Evolutionary conservation across 2,113 vertebrate species (phyloP).

Genomic region (Engraulis encrasicolus): DNA sequence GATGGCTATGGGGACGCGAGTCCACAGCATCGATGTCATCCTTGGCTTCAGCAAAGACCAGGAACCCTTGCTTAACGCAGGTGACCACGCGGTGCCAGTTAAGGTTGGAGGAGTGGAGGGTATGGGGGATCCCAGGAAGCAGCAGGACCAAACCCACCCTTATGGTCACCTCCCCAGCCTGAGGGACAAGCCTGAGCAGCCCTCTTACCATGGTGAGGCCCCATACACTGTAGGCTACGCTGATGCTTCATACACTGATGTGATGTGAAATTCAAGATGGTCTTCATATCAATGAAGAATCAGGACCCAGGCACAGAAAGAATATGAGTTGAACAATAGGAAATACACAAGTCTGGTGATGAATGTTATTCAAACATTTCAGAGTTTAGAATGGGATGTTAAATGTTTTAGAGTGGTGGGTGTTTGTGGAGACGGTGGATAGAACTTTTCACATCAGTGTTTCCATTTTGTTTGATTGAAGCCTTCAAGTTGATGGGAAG

Average conservation of each 20-base stretch:
- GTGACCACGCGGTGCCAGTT: slow-evolving; percentile 46
- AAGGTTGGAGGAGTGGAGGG: slow-evolving; percentile 62
- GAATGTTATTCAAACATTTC: not conserved
- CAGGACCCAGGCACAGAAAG: not conserved
- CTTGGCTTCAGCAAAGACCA: slow-evolving; percentile 81
- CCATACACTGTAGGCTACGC: not conserved
- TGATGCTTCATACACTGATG: not conserved
- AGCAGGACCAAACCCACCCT: slow-evolving; percentile 49
- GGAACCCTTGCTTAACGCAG: slow-evolving; percentile 68
- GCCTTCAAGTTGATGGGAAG: too few relatives aligned
- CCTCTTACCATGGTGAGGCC: slow-evolving; percentile 69
- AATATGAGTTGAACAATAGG: not conserved
- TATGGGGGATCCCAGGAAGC: slow-evolving; percentile 55
- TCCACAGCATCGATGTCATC: slow-evolving; percentile 83
- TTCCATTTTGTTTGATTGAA: too few relatives aligned
- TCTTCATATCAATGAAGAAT: not conserved
- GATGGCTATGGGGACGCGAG: slow-evolving; percentile 62
- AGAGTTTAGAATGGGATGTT: not conserved
- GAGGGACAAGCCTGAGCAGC: slow-evolving; percentile 53
- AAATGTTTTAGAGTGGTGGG: too few relatives aligned
- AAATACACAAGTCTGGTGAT: not conserved
- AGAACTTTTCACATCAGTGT: too few relatives aligned
- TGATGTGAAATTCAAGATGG: not conserved
- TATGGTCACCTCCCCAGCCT: slow-evolving; percentile 62
- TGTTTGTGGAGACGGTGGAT: too few relatives aligned